Base-by-base conservation (phyloP, 1,140 invertebrate species). In the Calosoma granatense region DNA sequence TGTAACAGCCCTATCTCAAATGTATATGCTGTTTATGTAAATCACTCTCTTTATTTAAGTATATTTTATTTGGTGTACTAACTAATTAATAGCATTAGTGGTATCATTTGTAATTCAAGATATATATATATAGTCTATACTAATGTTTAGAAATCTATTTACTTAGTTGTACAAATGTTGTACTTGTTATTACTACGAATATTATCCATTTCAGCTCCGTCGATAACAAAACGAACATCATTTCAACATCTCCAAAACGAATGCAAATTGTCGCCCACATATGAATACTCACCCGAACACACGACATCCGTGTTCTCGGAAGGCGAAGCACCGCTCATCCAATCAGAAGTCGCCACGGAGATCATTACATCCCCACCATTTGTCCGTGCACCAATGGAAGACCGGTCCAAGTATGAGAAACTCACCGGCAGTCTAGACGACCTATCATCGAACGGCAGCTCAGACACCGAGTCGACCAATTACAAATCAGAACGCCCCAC, bases 381-480 rank as follows among this genome's bases (percentile, higher is more conserved):
- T 63, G 79, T 83, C 0, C 78, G 79, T 59, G 76, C 80, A 0
- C 85, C 85, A 0, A 60, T 83, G 0, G 85, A 88, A 61, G 84
- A 88, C 70, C 74, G 85, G 12, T 87, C 85, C n/a, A 88, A 88
- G 61, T 89, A 88, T 63, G 86, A 88, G 61, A 89, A 88, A 64
- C 69, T 88, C n/a, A 76, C 78, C 1, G 76, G 76, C 60, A 77
- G 76, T 53, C 72, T 72, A 57, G 84, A 81, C 57, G 78, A 79
- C 51, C 67, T 79, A 2, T 83, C 81, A 17, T 83, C 82, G 1
- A 81, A 83, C 57, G 73, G 71, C 56, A 75, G 71, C 57, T 74
- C 72, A 55, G 76, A 80, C 55, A 78, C 79, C 3, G 76, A 67
- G 36, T 59, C 69, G 12, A 71, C 73, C 54, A 64, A 70, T 23